Evolutionary conservation across 2,797 vertebrate species (phyloP).

Genomic region (Fundulus diaphanus): DNA sequence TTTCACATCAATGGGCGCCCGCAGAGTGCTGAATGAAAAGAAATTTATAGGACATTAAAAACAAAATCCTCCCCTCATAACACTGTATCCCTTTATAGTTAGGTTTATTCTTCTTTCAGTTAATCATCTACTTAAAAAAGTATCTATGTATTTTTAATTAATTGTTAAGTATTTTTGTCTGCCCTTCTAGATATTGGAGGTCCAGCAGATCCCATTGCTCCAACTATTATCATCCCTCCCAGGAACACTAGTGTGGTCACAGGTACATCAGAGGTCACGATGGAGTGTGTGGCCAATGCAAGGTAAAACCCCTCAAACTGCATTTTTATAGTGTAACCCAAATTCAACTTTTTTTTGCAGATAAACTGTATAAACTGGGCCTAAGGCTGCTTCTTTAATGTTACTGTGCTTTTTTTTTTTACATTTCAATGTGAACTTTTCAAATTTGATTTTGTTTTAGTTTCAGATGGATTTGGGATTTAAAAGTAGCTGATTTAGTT

Average conservation of each 20-base stretch:
- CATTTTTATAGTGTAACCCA: no score
- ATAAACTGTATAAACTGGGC: no score
- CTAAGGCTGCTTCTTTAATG: no score
- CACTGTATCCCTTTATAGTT: not conserved
- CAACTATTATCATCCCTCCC: conserved; percentile 93
- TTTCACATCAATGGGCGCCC: conserved; percentile 49
- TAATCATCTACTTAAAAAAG: conserved; percentile 14
- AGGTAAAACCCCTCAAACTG: conserved; percentile 74
- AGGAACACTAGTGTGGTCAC: conserved; percentile 93
- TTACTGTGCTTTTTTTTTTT: no score
- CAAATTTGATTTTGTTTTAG: no score
- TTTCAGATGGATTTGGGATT: no score
- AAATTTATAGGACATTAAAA: conserved; percentile 34
- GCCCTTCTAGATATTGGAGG: conserved; percentile 90
- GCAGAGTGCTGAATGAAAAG: conserved; percentile 31
- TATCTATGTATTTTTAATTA: not conserved
- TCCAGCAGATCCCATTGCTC: conserved; percentile 94
- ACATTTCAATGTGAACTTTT: no score
- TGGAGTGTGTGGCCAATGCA: conserved; percentile 97
- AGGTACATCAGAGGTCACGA: conserved; percentile 91
- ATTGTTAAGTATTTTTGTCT: conserved; percentile 15
- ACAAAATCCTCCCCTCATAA: not conserved
- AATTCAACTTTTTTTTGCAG: no score
- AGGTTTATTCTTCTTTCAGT: conserved; percentile 3
- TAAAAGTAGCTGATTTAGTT: no score